A percentile compares a stretch with the other conserved stretches of the same genome.
phyloP scores from a whole-genome alignment of 2,113 vertebrate genomes.

The Jaculus jaculus region DNA sequence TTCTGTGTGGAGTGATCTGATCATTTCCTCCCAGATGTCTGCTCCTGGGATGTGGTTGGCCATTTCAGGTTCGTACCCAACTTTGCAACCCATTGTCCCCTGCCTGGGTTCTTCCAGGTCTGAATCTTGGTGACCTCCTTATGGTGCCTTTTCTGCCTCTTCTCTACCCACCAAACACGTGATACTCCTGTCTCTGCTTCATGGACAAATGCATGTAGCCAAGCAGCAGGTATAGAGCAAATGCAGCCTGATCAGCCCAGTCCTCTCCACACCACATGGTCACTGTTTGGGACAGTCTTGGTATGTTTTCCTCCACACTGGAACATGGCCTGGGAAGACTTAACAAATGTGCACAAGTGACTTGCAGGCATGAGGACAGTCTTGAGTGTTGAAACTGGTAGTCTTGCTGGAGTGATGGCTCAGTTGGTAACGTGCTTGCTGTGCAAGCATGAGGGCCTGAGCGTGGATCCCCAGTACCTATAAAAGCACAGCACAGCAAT shows the following conservation, averaged over 20 bases:
- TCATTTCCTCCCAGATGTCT: no score
- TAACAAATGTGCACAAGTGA: fast-evolving
- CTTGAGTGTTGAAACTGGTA: not conserved
- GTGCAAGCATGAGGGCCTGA: no score
- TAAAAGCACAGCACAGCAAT: no score
- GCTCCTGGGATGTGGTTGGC: not conserved
- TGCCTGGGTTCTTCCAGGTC: not conserved
- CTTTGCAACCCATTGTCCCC: not conserved
- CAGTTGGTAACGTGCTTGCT: no score
- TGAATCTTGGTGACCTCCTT: no score
- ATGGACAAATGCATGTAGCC: no score
- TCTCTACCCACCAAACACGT: not conserved
- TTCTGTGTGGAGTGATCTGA: not conserved
- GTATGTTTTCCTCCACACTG: not conserved
- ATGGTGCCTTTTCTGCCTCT: not conserved
- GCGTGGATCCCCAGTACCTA: no score
- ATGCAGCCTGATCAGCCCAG: not conserved
- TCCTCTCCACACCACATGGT: not conserved
- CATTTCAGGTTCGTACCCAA: not conserved
- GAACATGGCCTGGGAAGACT: not conserved
- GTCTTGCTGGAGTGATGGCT: no score
- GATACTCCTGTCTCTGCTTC: not conserved
- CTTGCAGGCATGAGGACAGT: not conserved
- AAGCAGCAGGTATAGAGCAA: not conserved
- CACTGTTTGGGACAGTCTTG: not conserved